Conservation (phyloP, 2,113 vertebrate genomes). For the Cyprinus carpio region DNA sequence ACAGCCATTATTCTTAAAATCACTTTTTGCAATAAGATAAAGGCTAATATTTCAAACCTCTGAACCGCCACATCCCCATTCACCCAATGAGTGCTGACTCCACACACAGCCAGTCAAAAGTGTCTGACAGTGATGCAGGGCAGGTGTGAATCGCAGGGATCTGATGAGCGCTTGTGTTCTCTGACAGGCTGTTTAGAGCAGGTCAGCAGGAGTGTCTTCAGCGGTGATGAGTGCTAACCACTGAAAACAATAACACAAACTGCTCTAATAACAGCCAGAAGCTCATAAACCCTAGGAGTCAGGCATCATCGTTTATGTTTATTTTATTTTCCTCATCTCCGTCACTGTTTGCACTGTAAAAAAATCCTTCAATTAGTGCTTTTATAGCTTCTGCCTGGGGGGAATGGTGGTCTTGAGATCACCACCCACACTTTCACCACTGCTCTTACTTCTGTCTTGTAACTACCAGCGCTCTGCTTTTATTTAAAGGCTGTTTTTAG, state of each 20-base stretch:
- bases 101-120: background rate
- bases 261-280: constrained; percentile 27
- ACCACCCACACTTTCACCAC: constrained; percentile 21
- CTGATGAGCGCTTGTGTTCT: constrained; percentile 43
- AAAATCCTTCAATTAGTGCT: constrained; percentile 53
- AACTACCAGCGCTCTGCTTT: constrained; percentile 15
- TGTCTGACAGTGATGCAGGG: constrained; percentile 18
- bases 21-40: background rate
- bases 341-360: constrained; percentile 30
- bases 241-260: constrained; percentile 42
- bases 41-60: background rate
- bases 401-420: constrained; percentile 33
- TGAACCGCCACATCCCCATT: background rate
- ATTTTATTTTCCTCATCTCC: constrained; percentile 22
- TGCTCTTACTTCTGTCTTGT: background rate
- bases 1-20: background rate
- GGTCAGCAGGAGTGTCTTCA: constrained; percentile 31
- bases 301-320: constrained; percentile 26
- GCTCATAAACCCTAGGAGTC: constrained; percentile 33
- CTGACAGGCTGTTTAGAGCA: constrained; percentile 19
- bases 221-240: background rate
- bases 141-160: constrained; percentile 11
- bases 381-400: constrained; percentile 48
- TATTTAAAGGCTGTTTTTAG: constrained; percentile 39
- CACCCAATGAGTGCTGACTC: background rate